phyloP scores from a whole-genome alignment of 2,888 invertebrate species.

The Hypena proboscidalis region DNA sequence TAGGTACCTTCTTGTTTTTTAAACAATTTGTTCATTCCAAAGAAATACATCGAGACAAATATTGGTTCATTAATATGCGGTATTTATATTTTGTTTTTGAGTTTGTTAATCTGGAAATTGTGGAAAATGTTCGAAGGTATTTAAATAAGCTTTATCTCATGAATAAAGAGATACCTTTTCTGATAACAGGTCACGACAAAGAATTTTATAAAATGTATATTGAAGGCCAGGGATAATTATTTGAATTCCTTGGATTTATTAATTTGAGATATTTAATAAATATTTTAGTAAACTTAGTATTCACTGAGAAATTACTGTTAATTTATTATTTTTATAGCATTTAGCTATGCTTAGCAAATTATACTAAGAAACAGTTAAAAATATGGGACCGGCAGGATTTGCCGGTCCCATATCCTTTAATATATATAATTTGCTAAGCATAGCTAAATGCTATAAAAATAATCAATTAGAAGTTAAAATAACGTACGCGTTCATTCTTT shows the following conservation, averaged over 20 bases:
- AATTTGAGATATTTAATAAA: conserved; percentile 10
- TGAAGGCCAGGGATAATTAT: conserved; percentile 20
- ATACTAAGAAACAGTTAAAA: no score
- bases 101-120: conserved; percentile 41
- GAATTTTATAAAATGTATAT: conserved; percentile 33
- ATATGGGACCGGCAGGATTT: no score
- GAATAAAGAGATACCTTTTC: conserved; percentile 34
- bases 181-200: conserved; percentile 18
- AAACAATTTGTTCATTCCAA: conserved; percentile 53
- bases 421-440: no score
- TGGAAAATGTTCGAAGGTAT: conserved; percentile 40
- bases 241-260: conserved; percentile 24
- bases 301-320: no score
- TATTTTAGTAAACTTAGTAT: not conserved
- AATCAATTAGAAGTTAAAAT: no score
- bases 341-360: no score
- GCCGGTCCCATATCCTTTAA: no score
- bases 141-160: conserved; percentile 27
- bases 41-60: conserved; percentile 47
- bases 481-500: no score
- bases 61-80: conserved; percentile 53
- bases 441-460: no score
- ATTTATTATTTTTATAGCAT: no score
- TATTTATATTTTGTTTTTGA: conserved; percentile 48
- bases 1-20: conserved; percentile 47